Percentiles rank a stretch among this genome's conserved stretches.
phyloP scores from a whole-genome alignment of 1,140 invertebrate species.

The Manduca sexta region DNA sequence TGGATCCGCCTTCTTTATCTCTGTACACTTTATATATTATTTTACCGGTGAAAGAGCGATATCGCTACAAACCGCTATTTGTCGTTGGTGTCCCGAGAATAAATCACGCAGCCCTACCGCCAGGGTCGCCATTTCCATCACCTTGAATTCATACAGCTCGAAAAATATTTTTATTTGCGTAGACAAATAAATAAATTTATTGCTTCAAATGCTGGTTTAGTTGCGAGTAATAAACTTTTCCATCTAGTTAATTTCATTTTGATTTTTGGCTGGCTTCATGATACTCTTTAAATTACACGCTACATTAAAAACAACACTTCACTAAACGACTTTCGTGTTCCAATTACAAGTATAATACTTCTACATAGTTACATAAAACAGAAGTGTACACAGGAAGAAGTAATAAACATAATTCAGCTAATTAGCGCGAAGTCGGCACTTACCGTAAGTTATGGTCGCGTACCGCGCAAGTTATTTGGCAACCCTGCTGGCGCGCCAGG shows the following conservation, averaged over 20 bases:
- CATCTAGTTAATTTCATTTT: no score
- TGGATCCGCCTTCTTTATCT: conserved; percentile 21
- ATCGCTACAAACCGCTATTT: conserved; percentile 63
- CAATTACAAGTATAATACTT: no score
- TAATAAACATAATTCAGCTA: conserved; percentile 3
- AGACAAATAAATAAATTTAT: conserved; percentile 12
- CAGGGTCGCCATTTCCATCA: conserved; percentile 7
- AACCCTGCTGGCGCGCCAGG: conserved; percentile 9
- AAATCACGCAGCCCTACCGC: conserved; percentile 51
- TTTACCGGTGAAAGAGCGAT: conserved; percentile 50
- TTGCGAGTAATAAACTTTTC: no score
- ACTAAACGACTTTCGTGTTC: no score
- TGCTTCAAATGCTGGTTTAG: no score
- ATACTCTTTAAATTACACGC: no score
- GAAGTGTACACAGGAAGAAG: background rate
- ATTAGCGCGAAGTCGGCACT: conserved; percentile 1
- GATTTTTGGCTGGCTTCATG: no score
- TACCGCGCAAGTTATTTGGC: conserved; percentile 7
- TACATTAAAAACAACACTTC: no score
- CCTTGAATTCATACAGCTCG: conserved; percentile 7
- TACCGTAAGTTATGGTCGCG: background rate
- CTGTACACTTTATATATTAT: conserved; percentile 29
- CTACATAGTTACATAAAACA: background rate
- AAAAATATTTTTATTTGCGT: conserved; percentile 2
- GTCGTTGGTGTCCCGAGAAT: conserved; percentile 47